Conservation (phyloP, 1,140 invertebrate genomes). For the Bombus fervidus region DNA sequence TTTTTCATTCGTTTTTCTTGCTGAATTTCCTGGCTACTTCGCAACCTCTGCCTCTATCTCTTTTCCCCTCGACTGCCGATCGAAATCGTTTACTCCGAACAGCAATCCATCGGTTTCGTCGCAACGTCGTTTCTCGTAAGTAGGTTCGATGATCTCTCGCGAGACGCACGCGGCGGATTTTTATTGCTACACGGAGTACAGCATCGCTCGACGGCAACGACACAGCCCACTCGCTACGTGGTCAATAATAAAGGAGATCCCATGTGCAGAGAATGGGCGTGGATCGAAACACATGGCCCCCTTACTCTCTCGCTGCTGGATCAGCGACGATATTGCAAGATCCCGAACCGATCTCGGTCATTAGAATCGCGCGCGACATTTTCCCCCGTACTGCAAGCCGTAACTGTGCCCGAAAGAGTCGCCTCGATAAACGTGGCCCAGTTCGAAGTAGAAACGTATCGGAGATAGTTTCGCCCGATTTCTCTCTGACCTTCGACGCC, state of each 20-base stretch:
- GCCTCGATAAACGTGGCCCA: background rate
- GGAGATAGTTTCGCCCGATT: background rate
- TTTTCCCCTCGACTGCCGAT: background rate
- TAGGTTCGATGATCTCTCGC: background rate
- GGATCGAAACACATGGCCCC: background rate
- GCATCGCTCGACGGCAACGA: background rate
- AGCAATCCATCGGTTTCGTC: no score
- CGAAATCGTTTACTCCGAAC: background rate
- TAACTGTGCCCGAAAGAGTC: background rate
- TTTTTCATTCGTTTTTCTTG: background rate
- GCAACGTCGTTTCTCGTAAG: background rate
- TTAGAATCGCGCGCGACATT: conserved; percentile 25
- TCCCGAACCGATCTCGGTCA: conserved; percentile 6
- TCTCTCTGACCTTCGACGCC: background rate
- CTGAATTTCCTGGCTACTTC: background rate
- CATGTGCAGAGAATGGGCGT: conserved; percentile 21
- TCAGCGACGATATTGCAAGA: conserved; percentile 36
- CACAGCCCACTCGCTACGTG: background rate
- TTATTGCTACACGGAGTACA: background rate
- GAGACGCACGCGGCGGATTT: background rate
- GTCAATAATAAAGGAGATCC: conserved; percentile 25
- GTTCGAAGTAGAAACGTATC: background rate
- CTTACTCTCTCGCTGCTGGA: conserved; percentile 12
- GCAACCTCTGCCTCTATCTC: no score
- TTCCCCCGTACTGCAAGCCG: no score